Evolutionary conservation across 2,888 invertebrate genomes (phyloP).

Genomic region (Troides aeacus): DNA sequence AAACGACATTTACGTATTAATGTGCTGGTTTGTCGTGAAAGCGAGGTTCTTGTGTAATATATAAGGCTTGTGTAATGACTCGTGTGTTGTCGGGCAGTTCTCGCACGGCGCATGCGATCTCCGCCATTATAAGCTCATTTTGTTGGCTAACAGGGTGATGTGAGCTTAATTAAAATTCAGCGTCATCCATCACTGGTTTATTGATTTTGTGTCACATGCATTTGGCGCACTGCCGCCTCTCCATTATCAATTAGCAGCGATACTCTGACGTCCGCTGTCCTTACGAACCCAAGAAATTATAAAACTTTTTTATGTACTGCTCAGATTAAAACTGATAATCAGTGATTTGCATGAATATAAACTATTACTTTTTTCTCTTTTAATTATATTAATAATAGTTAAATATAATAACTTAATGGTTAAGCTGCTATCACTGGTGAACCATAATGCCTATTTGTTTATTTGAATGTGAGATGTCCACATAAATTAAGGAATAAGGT

Average conservation of each 20-base stretch:
- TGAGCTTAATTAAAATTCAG: constrained; percentile 75
- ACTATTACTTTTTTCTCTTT: too few relatives aligned
- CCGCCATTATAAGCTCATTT: constrained; percentile 72
- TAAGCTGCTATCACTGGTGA: too few relatives aligned
- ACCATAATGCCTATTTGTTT: too few relatives aligned
- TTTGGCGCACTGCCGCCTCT: constrained; percentile 51
- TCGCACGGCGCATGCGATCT: constrained; percentile 35
- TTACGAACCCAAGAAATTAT: constrained; percentile 16
- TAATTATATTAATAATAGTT: too few relatives aligned
- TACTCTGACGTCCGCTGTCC: constrained; percentile 42
- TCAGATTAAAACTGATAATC: too few relatives aligned
- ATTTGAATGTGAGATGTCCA: too few relatives aligned
- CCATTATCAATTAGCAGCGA: constrained; percentile 67
- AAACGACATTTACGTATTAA: too few relatives aligned
- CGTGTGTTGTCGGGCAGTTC: constrained; percentile 17
- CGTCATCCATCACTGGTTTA: constrained; percentile 71
- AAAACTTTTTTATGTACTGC: too few relatives aligned
- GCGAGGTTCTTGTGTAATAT: not conserved
- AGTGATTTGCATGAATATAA: too few relatives aligned
- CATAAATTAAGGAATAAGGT: too few relatives aligned
- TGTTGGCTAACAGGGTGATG: constrained; percentile 69
- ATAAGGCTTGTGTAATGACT: constrained; percentile 12
- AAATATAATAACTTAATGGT: too few relatives aligned
- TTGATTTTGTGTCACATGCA: constrained; percentile 75
- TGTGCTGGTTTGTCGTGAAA: not conserved